phyloP scores from a whole-genome alignment of 2,797 vertebrate genomes.

The Phoebastria nigripes region DNA sequence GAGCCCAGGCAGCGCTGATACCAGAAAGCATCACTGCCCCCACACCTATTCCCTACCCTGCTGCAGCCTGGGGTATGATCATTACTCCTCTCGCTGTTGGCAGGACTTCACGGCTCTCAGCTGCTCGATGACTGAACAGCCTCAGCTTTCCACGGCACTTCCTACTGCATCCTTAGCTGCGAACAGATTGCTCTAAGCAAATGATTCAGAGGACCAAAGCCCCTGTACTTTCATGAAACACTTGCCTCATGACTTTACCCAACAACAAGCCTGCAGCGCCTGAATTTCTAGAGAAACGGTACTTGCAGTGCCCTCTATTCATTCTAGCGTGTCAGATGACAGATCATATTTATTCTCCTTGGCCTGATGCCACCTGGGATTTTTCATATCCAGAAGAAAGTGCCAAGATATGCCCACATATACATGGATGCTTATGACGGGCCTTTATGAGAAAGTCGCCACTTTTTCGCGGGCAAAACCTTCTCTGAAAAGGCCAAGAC shows the following conservation, averaged over 20 bases:
- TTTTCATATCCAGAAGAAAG: neutral
- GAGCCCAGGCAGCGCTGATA: neutral
- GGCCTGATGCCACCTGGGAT: neutral
- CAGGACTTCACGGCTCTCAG: neutral
- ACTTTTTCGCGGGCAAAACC: neutral
- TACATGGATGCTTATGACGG: neutral
- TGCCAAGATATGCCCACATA: neutral
- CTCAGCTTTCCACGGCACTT: neutral
- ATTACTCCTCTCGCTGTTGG: neutral
- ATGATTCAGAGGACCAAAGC: neutral
- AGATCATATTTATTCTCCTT: neutral
- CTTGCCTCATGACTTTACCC: neutral
- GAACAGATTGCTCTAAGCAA: neutral
- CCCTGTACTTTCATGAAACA: neutral
- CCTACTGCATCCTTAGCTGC: neutral
- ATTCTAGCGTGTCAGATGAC: neutral
- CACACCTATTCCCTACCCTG: neutral
- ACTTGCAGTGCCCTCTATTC: neutral
- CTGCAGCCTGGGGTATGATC: neutral
- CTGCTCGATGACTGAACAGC: neutral
- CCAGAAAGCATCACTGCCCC: neutral
- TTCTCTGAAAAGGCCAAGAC: neutral
- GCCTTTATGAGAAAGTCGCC: accelerated
- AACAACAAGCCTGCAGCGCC: neutral
- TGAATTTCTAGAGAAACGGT: accelerated